Base-by-base conservation (phyloP, 2,797 vertebrate genomes). In the Discoglossus pictus region DNA sequence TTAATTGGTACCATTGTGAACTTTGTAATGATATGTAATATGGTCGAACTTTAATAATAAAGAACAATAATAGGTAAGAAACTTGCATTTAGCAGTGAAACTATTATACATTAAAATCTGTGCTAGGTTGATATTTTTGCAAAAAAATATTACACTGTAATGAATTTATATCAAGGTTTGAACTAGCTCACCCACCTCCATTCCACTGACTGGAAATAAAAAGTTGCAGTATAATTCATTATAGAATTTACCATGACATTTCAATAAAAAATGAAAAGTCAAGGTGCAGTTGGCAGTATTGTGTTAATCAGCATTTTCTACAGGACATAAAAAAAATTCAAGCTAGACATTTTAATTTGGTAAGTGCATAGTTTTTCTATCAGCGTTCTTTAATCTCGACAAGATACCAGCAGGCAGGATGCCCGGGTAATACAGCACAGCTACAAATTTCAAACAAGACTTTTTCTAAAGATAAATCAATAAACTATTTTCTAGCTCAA, bases 401-500 rank as follows among this genome's bases (percentile, higher is more conserved):
- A 56, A 58, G 44, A 25, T 13, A 36, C 11, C 35, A 36, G 43
- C 23, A 20, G 61, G 54, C 25, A 38, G 35, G 43, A 44, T 11
- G 2, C 40, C 27, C 4, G 39, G 3, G 12, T 15, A 17, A 59
- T 40, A 52, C 16, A 51, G 10, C 21, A 23, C 16, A 35, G 25
- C 4, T 17, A 23, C 10, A 20, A 2, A 1, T 4, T 21, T 21
- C 35, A 56, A 24, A 71, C 46, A 44, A 38, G 17, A 36, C 2
- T 51, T 56, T 63, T 58, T 58, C 17, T 35, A 42, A 23, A 35
- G 38, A 48, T 16, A 27, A 58, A 71, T 71, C 68, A 59, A 71
- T 71, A 71, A 71, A 24, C 38, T 40, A 59, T 71, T 64, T 64
- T n/a, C 52, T 39, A 51, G 15, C 27, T 51, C 40, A 64, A 71